Evolutionary conservation across 2,888 invertebrate genomes (phyloP), one percentile per base, ranked within the genome.

Genomic region (Dastarcus helophoroides): DNA sequence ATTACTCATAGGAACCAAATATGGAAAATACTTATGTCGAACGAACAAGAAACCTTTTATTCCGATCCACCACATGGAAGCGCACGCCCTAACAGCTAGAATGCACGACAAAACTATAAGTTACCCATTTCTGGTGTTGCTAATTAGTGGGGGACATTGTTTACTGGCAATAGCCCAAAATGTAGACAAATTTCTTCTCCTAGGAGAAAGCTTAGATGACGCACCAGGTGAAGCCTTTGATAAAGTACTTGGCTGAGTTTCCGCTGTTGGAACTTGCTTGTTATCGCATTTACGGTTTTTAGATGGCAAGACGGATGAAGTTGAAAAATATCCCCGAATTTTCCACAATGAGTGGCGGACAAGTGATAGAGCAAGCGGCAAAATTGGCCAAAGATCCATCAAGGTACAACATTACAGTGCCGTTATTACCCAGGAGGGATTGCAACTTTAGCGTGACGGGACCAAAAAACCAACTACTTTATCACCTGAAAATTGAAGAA

Each of bases 51-150:
- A 82, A 56, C 90, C 91, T 0, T 64, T 97, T 39, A 85, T 98
- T 54, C 93, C 97, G 0, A 79, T 98, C 35, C 97, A 98, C 67
- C 98, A 98, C 50, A 98, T 98, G 98, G 83, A 95, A 67, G 97
- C 98, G 2, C 98, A 98, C 68, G 93, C 97, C 3, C 64, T 98
- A 33, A 85, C 85, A 9, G 79, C 76, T 12, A 71, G 94, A 54
- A 78, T 94, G 76, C 65, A 69, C 10, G 57, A 76, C 33, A 62
- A 63, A 57, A 41, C 73, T 42, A 63, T 90, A 28, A 64, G 76
- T 33, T 94, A 83, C 65, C 97, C 97, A 13, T 97, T 81, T 61
- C 62, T 97, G 35, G 83, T 84, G 23, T 65, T 97, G 13, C 65
- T 97, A 13, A 77, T 91, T 43, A 95, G 94, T 48, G 97, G 97